Conservation (phyloP, 2,113 vertebrate species). For the Siniperca knerii region DNA sequence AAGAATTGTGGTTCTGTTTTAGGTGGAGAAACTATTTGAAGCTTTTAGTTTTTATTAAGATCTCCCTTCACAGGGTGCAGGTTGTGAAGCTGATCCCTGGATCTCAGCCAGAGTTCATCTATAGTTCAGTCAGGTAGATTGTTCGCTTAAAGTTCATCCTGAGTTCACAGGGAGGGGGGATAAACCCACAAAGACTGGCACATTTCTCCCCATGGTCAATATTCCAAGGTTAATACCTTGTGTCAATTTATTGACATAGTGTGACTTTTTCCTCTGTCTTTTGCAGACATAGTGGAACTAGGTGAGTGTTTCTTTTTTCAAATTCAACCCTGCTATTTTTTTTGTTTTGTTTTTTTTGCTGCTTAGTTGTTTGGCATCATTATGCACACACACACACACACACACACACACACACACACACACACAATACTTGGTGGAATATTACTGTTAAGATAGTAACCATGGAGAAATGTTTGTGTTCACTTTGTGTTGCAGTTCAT, state of each 20-base stretch:
- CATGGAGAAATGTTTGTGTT: constrained; percentile 62
- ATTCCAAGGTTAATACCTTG: constrained; percentile 74
- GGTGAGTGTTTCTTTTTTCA: constrained; percentile 75
- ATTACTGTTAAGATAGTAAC: neutral
- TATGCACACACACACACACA: neutral
- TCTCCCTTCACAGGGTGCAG: constrained; percentile 37
- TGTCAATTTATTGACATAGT: constrained; percentile 66
- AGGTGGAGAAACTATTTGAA: constrained; percentile 1
- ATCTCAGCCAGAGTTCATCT: constrained; percentile 65
- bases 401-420: neutral
- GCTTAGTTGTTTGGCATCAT: constrained; percentile 24
- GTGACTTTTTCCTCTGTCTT: constrained; percentile 67
- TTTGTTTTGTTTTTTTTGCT: constrained; percentile 24
- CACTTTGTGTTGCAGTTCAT: constrained; percentile 48
- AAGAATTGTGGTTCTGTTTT: constrained; percentile 16
- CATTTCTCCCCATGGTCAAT: constrained; percentile 77
- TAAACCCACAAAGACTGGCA: constrained; percentile 64
- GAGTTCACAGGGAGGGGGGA: constrained; percentile 56
- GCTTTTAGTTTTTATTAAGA: constrained; percentile 61
- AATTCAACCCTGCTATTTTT: constrained; percentile 31
- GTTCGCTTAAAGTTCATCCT: constrained; percentile 56
- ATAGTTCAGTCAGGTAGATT: constrained; percentile 75
- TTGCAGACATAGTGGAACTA: constrained; percentile 73
- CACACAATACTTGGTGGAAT: neutral
- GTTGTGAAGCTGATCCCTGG: constrained; percentile 58